Conservation (phyloP, 1,140 invertebrate species). For the honey bee (Apis mellifera) region DNA sequence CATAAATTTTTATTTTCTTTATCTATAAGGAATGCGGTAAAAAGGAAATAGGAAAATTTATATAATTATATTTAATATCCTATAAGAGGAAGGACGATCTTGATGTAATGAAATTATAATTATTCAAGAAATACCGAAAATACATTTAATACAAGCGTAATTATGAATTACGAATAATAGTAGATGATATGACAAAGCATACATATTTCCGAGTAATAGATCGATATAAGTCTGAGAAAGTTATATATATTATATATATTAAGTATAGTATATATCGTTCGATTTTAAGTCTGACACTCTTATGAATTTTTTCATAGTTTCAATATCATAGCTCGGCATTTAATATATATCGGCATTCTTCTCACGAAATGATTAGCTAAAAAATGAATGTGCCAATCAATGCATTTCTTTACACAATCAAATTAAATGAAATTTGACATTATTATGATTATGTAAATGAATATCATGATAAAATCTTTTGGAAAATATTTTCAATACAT, state of each 20-base stretch:
- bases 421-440: background rate
- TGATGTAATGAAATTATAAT: slow-evolving; percentile 11
- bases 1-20: slow-evolving; percentile 1
- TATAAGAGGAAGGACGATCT: background rate
- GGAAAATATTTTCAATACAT: no score
- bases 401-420: background rate
- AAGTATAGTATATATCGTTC: no score
- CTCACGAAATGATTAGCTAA: slow-evolving; percentile 4
- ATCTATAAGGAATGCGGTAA: background rate
- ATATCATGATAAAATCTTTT: no score
- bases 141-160: slow-evolving; percentile 22
- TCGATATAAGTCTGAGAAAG: slow-evolving; percentile 17
- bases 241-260: no score
- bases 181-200: slow-evolving; percentile 1
- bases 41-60: slow-evolving; percentile 3
- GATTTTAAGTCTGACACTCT: slow-evolving; percentile 49
- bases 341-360: slow-evolving; percentile 46
- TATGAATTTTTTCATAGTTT: slow-evolving; percentile 41
- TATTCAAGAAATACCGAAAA: background rate
- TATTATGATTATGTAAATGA: no score
- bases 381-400: background rate
- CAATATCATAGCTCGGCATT: background rate
- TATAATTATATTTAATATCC: slow-evolving; percentile 9
- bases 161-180: slow-evolving; percentile 20
- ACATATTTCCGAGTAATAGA: slow-evolving; percentile 21